These are phyloP conservation scores for Hepsetus odoe DNA, from an alignment of 2,113 vertebrate species.

Conservation along the genomic window DNA sequence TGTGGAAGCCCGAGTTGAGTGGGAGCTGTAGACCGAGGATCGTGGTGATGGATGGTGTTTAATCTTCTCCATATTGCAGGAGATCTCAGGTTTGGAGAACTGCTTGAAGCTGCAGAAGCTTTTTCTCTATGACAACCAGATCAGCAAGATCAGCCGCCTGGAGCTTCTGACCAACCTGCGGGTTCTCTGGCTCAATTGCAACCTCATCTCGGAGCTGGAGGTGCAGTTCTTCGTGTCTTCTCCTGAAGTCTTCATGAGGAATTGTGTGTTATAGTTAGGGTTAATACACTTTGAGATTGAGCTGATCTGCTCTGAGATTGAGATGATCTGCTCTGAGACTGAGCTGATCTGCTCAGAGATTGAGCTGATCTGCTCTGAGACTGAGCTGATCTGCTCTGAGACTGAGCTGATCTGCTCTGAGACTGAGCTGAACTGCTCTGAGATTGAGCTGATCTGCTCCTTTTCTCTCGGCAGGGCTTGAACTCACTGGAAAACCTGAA, in stretches of 20 bases:
- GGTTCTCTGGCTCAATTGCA: conserved; percentile 83
- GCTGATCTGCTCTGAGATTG: no score
- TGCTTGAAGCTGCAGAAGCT: conserved; percentile 78
- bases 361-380: no score
- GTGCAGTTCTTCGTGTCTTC: conserved; percentile 49
- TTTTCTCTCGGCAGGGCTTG: conserved; percentile 73
- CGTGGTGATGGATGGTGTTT: background rate
- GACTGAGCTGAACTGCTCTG: background rate
- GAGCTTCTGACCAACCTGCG: conserved; percentile 71
- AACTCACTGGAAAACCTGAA: conserved; percentile 75
- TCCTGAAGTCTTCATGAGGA: no score
- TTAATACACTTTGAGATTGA: no score
- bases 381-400: no score
- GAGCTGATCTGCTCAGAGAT: no score
- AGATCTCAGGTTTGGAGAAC: conserved; percentile 76
- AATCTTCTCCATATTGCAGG: conserved; percentile 63
- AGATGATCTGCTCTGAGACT: no score
- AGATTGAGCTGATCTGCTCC: background rate
- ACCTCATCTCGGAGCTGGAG: conserved; percentile 78
- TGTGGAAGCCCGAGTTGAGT: no score
- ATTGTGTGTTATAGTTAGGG: no score
- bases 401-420: no score
- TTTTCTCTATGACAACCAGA: conserved; percentile 83
- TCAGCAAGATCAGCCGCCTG: conserved; percentile 76
- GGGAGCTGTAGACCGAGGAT: no score